These are phyloP conservation scores for Etheostoma perlongum DNA, from an alignment of 2,797 vertebrate species.

Conservation along the genomic window DNA sequence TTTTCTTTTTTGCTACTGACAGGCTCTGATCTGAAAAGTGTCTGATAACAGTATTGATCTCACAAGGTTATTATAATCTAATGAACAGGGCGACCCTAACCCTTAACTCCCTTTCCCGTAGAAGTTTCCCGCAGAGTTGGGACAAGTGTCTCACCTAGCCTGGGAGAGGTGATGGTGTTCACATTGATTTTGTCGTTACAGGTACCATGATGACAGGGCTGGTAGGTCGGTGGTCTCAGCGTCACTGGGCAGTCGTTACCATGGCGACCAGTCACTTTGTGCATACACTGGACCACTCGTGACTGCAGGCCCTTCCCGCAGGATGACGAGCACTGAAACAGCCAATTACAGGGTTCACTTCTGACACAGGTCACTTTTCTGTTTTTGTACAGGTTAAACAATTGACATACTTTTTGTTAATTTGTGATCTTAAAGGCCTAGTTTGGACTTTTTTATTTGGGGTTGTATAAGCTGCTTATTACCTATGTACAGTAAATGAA, in stretches of 20 bases:
- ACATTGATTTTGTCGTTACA: conserved; percentile 93
- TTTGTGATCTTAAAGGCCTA: too few relatives aligned
- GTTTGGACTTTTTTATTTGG: too few relatives aligned
- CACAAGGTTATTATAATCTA: background rate
- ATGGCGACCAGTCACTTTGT: conserved; percentile 94
- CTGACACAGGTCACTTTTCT: background rate
- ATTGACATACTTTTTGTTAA: too few relatives aligned
- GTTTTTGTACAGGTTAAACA: background rate
- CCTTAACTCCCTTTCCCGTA: background rate
- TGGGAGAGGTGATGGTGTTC: conserved; percentile 96
- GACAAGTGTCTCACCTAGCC: conserved; percentile 89
- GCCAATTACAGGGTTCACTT: conserved; percentile 27
- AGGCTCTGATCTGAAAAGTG: too few relatives aligned
- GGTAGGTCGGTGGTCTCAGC: conserved; percentile 90
- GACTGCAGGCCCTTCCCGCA: conserved; percentile 97
- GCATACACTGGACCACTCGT: conserved; percentile 97
- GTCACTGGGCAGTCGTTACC: conserved; percentile 89
- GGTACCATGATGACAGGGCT: conserved; percentile 91
- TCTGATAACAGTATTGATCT: too few relatives aligned
- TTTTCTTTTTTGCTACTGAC: too few relatives aligned
- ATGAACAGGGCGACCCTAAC: background rate
- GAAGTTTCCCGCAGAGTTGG: background rate
- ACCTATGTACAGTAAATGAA: too few relatives aligned
- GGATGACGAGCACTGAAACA: conserved; percentile 92
- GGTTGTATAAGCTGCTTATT: too few relatives aligned